Evolutionary conservation across 2,797 vertebrate species (phyloP).

Genomic region (Sphaeramia orbicularis): DNA sequence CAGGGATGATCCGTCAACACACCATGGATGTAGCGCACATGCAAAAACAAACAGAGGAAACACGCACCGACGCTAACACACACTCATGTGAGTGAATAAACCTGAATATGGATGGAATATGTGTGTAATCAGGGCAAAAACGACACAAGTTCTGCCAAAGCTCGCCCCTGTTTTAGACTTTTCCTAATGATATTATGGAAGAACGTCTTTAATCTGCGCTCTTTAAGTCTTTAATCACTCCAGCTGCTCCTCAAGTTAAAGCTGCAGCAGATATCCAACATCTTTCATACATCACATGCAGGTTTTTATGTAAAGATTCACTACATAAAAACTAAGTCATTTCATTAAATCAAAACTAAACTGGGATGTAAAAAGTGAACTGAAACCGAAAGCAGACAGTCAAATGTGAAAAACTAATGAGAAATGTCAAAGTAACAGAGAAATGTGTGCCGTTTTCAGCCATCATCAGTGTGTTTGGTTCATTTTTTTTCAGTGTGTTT

Average conservation of each 20-base stretch:
- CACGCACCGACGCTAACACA: neutral
- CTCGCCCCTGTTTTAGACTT: neutral
- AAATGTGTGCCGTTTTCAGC: no score
- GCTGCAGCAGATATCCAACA: no score
- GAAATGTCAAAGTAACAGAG: no score
- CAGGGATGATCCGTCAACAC: neutral
- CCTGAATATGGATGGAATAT: slow-evolving; percentile 21
- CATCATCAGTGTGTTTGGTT: no score
- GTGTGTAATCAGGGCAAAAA: slow-evolving; percentile 12
- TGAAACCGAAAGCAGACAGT: no score
- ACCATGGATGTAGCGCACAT: slow-evolving; percentile 5
- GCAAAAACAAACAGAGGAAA: neutral
- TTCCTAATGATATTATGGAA: neutral
- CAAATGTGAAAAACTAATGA: no score
- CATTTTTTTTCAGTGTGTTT: no score
- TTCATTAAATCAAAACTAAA: no score
- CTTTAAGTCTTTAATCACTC: neutral
- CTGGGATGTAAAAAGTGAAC: no score
- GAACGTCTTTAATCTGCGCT: neutral
- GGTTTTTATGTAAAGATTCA: no score
- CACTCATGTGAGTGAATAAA: neutral
- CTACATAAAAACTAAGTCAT: no score
- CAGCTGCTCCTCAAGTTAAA: neutral
- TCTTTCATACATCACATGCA: no score
- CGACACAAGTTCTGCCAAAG: neutral